Percentiles rank a stretch among this genome's conserved stretches.
phyloP scores from a whole-genome alignment of 2,113 vertebrate species.

The Melanerpes formicivorus region DNA sequence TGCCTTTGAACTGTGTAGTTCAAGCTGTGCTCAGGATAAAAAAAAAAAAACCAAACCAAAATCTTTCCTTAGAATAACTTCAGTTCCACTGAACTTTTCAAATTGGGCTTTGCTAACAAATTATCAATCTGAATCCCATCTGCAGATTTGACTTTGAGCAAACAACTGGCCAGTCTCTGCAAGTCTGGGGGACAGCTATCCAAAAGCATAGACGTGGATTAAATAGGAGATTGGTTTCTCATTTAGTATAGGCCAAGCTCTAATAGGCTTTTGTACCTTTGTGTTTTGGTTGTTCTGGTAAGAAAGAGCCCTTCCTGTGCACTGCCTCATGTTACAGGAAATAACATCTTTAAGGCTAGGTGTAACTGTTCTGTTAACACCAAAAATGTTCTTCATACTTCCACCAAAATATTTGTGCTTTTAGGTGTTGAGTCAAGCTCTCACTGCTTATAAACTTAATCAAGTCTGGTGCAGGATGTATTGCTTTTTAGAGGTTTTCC shows the following conservation, averaged over 20 bases:
- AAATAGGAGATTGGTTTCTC: neutral
- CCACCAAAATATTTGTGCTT: neutral
- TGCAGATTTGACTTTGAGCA: neutral
- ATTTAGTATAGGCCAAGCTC: neutral
- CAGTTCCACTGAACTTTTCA: neutral
- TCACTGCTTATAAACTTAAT: neutral
- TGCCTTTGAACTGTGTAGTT: neutral
- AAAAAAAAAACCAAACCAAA: neutral
- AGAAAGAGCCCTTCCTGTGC: neutral
- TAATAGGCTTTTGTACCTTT: neutral
- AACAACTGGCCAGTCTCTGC: neutral
- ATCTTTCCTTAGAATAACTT: neutral
- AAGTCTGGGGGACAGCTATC: neutral
- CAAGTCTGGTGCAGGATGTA: rapidly evolving
- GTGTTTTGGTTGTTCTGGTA: neutral
- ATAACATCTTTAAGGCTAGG: neutral
- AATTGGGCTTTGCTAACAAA: neutral
- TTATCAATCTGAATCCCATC: neutral
- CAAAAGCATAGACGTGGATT: neutral
- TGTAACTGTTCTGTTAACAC: neutral
- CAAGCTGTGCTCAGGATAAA: neutral
- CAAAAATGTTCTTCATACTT: neutral
- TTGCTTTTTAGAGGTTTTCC: neutral
- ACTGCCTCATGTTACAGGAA: neutral
- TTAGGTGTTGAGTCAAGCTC: neutral